A percentile compares a stretch with the other conserved stretches of the same genome.
These are phyloP conservation scores for Gari tellinella DNA, from an alignment of 2,888 invertebrate genomes.

Conservation along the genomic window DNA sequence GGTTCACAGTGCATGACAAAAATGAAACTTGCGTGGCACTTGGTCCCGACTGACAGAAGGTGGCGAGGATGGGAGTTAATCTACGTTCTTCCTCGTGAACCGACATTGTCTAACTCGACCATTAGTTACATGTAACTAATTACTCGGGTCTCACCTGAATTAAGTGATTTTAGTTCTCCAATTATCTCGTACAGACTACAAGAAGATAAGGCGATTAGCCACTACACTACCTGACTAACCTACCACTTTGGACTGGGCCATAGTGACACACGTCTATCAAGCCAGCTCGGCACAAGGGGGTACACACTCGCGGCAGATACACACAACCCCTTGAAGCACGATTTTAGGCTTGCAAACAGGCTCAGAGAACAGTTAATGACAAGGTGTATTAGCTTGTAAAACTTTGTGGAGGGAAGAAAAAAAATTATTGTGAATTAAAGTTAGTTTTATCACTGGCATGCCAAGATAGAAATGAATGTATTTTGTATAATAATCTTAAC, in stretches of 20 bases:
- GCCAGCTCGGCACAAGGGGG: constrained; percentile 78
- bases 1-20: constrained; percentile 81
- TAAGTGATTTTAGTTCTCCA: too few species aligned
- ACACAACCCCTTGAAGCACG: constrained; percentile 3
- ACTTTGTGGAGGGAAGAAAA: constrained; percentile 3
- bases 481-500: too few species aligned
- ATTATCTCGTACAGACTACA: too few species aligned
- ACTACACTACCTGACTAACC: constrained; percentile 48
- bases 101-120: neutral
- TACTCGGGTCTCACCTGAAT: neutral
- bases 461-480: constrained; percentile 9
- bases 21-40: constrained; percentile 81
- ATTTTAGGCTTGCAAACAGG: neutral
- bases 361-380: constrained; percentile 7
- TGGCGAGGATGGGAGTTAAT: neutral
- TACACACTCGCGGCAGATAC: constrained; percentile 37
- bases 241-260: constrained; percentile 71
- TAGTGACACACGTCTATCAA: constrained; percentile 82
- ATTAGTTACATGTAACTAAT: constrained; percentile 1
- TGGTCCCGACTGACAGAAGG: constrained; percentile 59
- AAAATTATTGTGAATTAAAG: constrained; percentile 24
- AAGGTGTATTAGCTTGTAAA: constrained; percentile 23
- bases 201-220: constrained; percentile 31
- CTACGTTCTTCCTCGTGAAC: neutral
- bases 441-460: constrained; percentile 11